These are phyloP conservation scores for Pemphredon lugubris DNA, from an alignment of 2,888 invertebrate genomes.

Conservation along the genomic window DNA sequence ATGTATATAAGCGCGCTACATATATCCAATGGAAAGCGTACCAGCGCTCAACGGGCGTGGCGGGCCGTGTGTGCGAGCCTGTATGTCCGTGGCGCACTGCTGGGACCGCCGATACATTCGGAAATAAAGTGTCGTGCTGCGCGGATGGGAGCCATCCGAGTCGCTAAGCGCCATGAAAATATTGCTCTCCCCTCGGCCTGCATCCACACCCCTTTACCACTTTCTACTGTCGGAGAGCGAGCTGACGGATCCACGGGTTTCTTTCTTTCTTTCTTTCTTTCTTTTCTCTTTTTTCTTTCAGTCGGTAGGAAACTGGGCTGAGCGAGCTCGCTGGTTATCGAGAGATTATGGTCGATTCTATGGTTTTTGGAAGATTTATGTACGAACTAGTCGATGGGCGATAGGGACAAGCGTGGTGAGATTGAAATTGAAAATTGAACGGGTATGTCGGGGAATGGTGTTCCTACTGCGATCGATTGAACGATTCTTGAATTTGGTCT, in stretches of 20 bases:
- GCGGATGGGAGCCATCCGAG: slow-evolving; percentile 56
- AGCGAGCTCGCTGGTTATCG: no score
- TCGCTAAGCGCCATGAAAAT: slow-evolving; percentile 60
- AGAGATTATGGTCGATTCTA: no score
- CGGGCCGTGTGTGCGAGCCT: slow-evolving; percentile 42
- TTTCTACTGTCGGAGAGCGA: slow-evolving; percentile 39
- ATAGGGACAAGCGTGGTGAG: no score
- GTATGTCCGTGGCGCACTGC: slow-evolving; percentile 58
- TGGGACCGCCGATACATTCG: slow-evolving; percentile 75
- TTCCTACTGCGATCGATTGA: no score
- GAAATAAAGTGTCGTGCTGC: slow-evolving; percentile 76
- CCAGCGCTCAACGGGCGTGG: slow-evolving; percentile 30
- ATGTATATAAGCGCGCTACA: slow-evolving; percentile 55
- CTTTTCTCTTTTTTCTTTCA: no score
- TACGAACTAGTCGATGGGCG: no score
- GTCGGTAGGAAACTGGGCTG: no score
- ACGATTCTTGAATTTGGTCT: no score
- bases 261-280: background rate
- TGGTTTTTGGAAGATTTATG: no score
- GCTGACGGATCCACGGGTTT: slow-evolving; percentile 12
- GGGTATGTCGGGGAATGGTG: no score
- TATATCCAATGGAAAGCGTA: slow-evolving; percentile 39
- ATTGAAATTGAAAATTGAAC: no score
- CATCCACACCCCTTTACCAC: slow-evolving; percentile 56
- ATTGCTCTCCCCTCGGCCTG: slow-evolving; percentile 43